A percentile compares a stretch with the other conserved stretches of the same genome.
phyloP scores from a whole-genome alignment of 1,140 invertebrate genomes.

The Halictus rubicundus region DNA sequence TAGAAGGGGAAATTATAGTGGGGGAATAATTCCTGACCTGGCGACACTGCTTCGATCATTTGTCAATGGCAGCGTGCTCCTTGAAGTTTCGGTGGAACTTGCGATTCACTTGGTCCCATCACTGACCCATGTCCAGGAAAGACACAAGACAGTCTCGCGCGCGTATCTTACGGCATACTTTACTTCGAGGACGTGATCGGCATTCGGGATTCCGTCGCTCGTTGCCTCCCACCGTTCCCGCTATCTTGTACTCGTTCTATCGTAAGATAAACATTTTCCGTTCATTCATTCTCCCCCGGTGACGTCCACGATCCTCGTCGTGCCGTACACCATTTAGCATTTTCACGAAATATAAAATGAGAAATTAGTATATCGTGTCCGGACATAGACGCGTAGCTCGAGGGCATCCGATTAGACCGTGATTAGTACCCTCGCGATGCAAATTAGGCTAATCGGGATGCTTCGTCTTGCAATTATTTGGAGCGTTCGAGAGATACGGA shows the following conservation, averaged over 20 bases:
- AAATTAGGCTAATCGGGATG: neutral
- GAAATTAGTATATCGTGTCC: conserved; percentile 1
- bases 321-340: neutral
- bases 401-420: neutral
- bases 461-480: neutral
- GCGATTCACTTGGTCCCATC: neutral
- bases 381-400: neutral
- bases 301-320: conserved; percentile 13
- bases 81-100: neutral
- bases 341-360: neutral
- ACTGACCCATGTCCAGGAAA: conserved; percentile 22
- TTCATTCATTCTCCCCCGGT: conserved; percentile 61
- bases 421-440: conserved; percentile 4
- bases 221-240: conserved; percentile 34
- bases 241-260: conserved; percentile 53
- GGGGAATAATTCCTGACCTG: too few relatives aligned
- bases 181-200: conserved; percentile 68
- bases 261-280: conserved; percentile 43
- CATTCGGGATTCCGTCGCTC: conserved; percentile 60
- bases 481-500: neutral
- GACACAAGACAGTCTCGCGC: conserved; percentile 37
- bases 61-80: too few relatives aligned
- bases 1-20: too few relatives aligned
- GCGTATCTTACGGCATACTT: conserved; percentile 67
- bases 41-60: too few relatives aligned